Evolutionary conservation across 2,888 invertebrate genomes (phyloP).

Genomic region (Invenusta paracnida): DNA sequence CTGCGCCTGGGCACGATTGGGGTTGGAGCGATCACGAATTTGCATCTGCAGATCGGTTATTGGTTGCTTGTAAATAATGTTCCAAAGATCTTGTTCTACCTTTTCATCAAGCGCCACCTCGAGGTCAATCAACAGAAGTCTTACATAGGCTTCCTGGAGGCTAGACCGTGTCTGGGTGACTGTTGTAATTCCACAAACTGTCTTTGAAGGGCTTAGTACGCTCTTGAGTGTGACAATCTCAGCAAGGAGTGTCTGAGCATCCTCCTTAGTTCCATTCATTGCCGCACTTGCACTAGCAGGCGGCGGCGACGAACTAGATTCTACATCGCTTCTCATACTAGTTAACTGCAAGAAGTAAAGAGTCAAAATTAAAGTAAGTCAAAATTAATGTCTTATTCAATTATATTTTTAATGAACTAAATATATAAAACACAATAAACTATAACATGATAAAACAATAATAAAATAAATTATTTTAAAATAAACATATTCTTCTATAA

Average conservation of each 20-base stretch:
- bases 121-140: slow-evolving; percentile 72
- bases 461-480: no score
- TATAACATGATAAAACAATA: no score
- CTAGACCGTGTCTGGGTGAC: background rate
- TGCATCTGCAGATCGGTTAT: slow-evolving; percentile 74
- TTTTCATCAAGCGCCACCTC: slow-evolving; percentile 82
- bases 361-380: no score
- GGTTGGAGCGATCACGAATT: slow-evolving; percentile 75
- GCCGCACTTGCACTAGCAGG: no score
- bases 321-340: background rate
- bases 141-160: slow-evolving; percentile 63
- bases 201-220: background rate
- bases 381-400: no score
- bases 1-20: slow-evolving; percentile 71
- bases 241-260: background rate
- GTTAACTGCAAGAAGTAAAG: background rate
- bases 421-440: no score
- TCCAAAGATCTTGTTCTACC: slow-evolving; percentile 83
- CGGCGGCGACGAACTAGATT: background rate
- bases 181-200: background rate
- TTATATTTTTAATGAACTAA: no score
- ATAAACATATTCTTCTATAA: no score
- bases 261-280: background rate
- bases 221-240: background rate
- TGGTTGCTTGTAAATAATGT: slow-evolving; percentile 78